Base-by-base conservation (phyloP, 2,888 invertebrate species). In the Peribatodes rhomboidaria region DNA sequence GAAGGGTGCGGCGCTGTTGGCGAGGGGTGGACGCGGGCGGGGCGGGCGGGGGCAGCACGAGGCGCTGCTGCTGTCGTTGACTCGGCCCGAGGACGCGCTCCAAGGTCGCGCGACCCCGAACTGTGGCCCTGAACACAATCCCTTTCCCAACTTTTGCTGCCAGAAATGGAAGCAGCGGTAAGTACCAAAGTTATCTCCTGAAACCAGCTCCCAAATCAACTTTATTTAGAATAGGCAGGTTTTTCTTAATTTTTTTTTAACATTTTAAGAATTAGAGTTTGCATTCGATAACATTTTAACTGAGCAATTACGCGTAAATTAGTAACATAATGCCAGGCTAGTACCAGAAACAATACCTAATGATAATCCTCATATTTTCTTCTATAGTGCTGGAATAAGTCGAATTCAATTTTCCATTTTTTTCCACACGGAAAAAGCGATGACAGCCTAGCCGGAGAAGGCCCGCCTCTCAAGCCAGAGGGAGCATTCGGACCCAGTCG, bases 11-110 rank as follows among this genome's bases (percentile, higher is more conserved):
- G 70, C 61, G 70, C 72, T 76, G 67, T 65, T 56, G 71, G 70
- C 67, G 75, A 71, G 75, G 80, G 74, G 74, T 75, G 74, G 69
- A 79, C 77, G 78, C 77, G 78, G 81, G 79, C 77, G 83, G 80
- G 82, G 84, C 75, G 72, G 53, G 27, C 11, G 57, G n/a, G 39
- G 47, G 60, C 47, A 64, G 54, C 64, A 55, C 60, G 85, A 83
- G 84, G 85, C 86, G 80, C 74, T 73, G 76, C 78, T 76, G 84
- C 89, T 88, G 92, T 88, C 92, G 85, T 87, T 92, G 92, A 92
- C 92, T 88, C 86, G 79, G 84, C 77, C 80, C 86, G 88, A 89
- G 90, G 92, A 88, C 90, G 80, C 83, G 79, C 75, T 76, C 79
- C 90, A 90, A 91, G 91, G 92, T 91, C 89, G 82, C 80, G 72